Evolutionary conservation across 1,140 invertebrate genomes (phyloP).

Genomic region (Eumeta japonica): DNA sequence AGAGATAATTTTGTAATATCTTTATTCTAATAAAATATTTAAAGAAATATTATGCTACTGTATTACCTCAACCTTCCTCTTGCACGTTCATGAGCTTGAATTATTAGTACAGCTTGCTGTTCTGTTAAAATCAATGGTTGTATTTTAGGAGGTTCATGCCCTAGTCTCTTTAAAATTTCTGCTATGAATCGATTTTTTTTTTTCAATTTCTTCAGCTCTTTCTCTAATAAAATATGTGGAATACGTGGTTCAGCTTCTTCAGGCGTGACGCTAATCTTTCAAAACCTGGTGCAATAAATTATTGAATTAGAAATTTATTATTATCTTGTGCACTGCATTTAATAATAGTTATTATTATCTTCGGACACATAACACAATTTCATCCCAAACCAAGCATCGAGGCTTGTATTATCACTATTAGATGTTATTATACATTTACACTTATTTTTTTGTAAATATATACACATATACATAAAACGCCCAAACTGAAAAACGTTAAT

Average conservation of each 20-base stretch:
- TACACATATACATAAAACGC: slow-evolving; percentile 9
- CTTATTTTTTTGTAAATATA: slow-evolving; percentile 53
- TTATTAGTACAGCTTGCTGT: slow-evolving; percentile 79
- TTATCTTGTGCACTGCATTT: slow-evolving; percentile 24
- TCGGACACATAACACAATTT: too few relatives aligned
- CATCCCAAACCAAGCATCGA: too few relatives aligned
- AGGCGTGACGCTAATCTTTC: slow-evolving; percentile 62
- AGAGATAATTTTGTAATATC: too few relatives aligned
- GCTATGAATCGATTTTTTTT: slow-evolving; percentile 64
- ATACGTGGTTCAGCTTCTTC: slow-evolving; percentile 65
- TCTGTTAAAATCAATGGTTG: slow-evolving; percentile 65
- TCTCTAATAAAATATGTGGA: slow-evolving; percentile 71
- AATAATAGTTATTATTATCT: too few relatives aligned
- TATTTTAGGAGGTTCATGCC: slow-evolving; percentile 65
- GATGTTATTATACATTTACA: too few relatives aligned
- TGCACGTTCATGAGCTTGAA: slow-evolving; percentile 89
- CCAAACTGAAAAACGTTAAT: too few relatives aligned
- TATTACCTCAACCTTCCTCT: slow-evolving; percentile 68
- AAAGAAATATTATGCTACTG: too few relatives aligned
- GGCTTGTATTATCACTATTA: too few relatives aligned
- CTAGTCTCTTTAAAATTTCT: slow-evolving; percentile 65
- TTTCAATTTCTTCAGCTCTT: slow-evolving; percentile 61
- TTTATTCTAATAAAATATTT: background rate
- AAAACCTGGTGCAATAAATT: slow-evolving; percentile 33
- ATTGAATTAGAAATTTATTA: background rate